Evolutionary conservation across 2,888 invertebrate species (phyloP), one percentile per base, ranked within the genome.

Genomic region (Acleris cristana): DNA sequence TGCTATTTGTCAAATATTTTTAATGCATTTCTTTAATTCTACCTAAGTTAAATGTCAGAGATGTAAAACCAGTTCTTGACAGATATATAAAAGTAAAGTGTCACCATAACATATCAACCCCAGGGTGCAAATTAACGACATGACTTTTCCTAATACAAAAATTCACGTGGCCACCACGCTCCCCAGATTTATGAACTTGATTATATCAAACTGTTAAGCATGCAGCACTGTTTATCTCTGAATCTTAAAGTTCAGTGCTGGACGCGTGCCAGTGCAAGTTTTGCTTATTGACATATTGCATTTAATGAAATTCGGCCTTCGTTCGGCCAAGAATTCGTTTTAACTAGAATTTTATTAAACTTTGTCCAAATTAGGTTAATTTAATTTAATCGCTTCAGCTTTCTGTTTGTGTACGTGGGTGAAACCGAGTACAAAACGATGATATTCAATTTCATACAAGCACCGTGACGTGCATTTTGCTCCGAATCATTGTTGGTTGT

Each of bases 131-230:
- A 48, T n/a, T 8, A 12, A 16, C n/a, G 48, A 18, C 48, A 48
- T 48, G 18, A 18, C 48, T 2, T 48, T 18, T n/a, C 6, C 48
- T 3, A n/a, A 16, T 48, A 14, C 12, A 34, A 34, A 34, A 34
- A 34, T 8, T 5, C 45, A 45, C 5, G n/a, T 14, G 45, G n/a
- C 45, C 48, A 16, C 48, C 6, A 8, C 48, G n/a, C 16, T 8
- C 45, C 7, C 45, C 7, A 48, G 48, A 48, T 48, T n/a, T 48
- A 18, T 48, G 16, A 16, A 48, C 18, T 48, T 48, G 48, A 48
- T 56, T 21, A 7, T 54, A 56, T 45, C 59, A 72, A 72, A 77
- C 75, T 74, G 73, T 73, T 71, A 73, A 55, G 55, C 60, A 30
- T 65, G 51, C 55, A 60, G 65, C 51, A 55, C 55, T 56, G 44